phyloP scores from a whole-genome alignment of 2,113 vertebrate genomes.

The Dinomys branickii region DNA sequence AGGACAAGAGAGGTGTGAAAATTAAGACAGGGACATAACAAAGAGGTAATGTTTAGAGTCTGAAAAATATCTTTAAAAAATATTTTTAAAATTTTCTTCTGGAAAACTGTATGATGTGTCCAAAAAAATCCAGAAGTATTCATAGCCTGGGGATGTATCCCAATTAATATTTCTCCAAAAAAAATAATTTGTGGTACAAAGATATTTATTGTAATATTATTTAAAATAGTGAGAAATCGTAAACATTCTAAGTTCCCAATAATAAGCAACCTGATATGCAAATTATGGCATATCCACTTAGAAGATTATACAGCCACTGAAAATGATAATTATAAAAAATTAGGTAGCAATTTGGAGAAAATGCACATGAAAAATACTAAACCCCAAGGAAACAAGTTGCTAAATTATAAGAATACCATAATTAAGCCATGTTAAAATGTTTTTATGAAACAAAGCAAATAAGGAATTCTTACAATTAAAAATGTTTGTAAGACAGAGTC shows the following conservation, averaged over 20 bases:
- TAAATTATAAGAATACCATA: constrained; percentile 22
- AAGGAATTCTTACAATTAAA: not conserved
- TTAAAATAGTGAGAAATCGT: constrained; percentile 38
- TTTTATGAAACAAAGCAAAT: constrained; percentile 26
- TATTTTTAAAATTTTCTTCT: constrained; percentile 7
- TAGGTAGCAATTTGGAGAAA: constrained; percentile 12
- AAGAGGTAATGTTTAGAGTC: not conserved
- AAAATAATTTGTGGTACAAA: constrained; percentile 48
- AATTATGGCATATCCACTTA: not conserved
- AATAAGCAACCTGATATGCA: not conserved
- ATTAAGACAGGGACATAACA: not conserved
- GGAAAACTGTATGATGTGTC: constrained; percentile 8
- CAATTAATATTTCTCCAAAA: not conserved
- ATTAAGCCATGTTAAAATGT: constrained; percentile 36
- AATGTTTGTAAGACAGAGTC: not conserved
- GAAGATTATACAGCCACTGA: not conserved
- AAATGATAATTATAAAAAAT: constrained; percentile 37
- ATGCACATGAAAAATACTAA: not conserved
- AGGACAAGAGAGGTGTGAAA: not conserved
- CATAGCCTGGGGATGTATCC: not conserved
- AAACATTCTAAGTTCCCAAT: not conserved
- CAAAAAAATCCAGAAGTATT: constrained; percentile 40
- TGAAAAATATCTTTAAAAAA: constrained; percentile 43
- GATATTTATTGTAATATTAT: not conserved
- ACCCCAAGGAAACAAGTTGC: constrained; percentile 11